These are phyloP conservation scores for Volucella inanis DNA, from an alignment of 2,888 invertebrate genomes.

Conservation along the genomic window DNA sequence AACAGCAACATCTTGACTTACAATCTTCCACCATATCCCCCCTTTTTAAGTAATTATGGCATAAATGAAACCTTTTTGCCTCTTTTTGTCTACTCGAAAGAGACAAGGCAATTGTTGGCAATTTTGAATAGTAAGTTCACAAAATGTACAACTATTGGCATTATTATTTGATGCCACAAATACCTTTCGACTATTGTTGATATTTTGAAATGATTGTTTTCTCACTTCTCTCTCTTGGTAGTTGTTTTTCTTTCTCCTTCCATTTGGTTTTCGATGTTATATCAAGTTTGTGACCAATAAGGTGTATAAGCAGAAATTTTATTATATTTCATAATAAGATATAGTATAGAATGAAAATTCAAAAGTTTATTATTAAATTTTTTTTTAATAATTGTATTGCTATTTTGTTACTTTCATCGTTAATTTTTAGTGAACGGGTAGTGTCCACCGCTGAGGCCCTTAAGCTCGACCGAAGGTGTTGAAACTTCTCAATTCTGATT, in stretches of 20 bases:
- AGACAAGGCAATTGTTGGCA: neutral
- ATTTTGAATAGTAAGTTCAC: constrained; percentile 22
- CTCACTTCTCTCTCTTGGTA: constrained; percentile 13
- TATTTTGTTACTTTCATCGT: constrained; percentile 11
- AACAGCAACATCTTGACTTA: no score
- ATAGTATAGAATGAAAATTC: constrained; percentile 39
- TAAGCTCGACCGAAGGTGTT: constrained; percentile 25
- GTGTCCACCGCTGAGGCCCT: constrained; percentile 17
- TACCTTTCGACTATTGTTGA: no score
- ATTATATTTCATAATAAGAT: constrained; percentile 54
- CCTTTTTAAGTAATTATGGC: no score
- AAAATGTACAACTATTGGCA: neutral
- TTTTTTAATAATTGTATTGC: constrained; percentile 15
- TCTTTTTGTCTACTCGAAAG: no score
- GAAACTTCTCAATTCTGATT: constrained; percentile 24
- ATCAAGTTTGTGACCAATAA: constrained; percentile 46
- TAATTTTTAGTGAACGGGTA: constrained; percentile 15
- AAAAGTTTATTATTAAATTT: constrained; percentile 26
- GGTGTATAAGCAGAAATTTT: constrained; percentile 51
- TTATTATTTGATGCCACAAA: neutral
- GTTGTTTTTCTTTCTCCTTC: constrained; percentile 47
- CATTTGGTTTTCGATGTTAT: constrained; percentile 41
- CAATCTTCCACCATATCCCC: no score
- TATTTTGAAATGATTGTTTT: constrained; percentile 7
- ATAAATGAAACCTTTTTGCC: no score